Evolutionary conservation across 2,797 vertebrate genomes (phyloP), one percentile per base, ranked within the genome.

Genomic region (Apogon talboti): DNA sequence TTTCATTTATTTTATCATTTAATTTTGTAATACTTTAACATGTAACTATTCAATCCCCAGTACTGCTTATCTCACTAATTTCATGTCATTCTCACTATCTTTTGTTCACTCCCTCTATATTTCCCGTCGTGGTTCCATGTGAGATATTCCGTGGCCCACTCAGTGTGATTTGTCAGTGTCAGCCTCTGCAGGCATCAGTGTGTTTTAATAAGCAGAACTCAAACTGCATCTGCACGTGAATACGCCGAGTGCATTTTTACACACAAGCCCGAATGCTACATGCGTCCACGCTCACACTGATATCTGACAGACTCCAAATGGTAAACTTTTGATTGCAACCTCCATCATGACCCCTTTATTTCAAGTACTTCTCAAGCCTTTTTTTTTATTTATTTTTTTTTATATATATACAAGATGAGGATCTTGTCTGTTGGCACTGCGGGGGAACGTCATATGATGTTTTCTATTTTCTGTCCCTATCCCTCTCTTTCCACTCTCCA

Each of bases 131-230:
- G 15, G 53, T 46, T 33, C 37, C 43, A 37, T 61, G 71, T 5
- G 58, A 52, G 74, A 76, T 67, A 76, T 75, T 86, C 71, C 82
- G 40, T 72, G 78, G 66, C 40, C 56, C 60, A 18, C 77, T 85
- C 5, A 37, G 40, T 65, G 65, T 52, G 54, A 81, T 90, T 89
- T 86, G 73, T 84, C 89, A 71, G 74, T 70, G 66, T 84, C 70
- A 83, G 81, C 86, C 75, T 11, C 45, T 24, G 68, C 43, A 51
- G 65, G 45, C 68, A 67, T 57, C 63, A 48, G 54, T 40, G 56
- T 54, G 73, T 51, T 87, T 91, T 91, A 89, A 91, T 88, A 92
- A 87, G 70, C 47, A 42, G 2, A 57, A 46, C 69, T 58, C 37
- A 59, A 46, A 57, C 38, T 58, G 48, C 21, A 33, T 46, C 33